A percentile compares a stretch with the other conserved stretches of the same genome.
Evolutionary conservation across 1,140 invertebrate genomes (phyloP).

Genomic region (Nasonia vitripennis): DNA sequence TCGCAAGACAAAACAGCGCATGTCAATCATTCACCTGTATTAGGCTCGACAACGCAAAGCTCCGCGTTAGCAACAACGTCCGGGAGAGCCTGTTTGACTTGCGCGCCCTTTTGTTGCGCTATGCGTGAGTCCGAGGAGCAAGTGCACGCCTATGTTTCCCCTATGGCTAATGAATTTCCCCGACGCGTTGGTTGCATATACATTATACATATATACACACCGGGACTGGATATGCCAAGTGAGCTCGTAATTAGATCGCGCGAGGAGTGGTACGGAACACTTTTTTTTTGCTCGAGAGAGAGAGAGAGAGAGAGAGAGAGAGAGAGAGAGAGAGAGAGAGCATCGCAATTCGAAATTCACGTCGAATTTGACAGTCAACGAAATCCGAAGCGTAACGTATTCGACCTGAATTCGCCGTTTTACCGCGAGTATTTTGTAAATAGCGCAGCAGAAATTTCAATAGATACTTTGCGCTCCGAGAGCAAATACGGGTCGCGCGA

Average conservation of each 20-base stretch:
- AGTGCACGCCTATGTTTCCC: conserved; percentile 49
- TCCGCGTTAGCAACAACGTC: neutral
- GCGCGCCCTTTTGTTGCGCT: conserved; percentile 61
- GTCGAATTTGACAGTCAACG: no score
- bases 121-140: conserved; percentile 53
- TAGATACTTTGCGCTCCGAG: neutral
- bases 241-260: neutral
- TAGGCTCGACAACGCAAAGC: neutral
- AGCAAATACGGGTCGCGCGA: neutral
- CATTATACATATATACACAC: neutral
- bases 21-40: conserved; percentile 32
- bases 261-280: no score
- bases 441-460: neutral
- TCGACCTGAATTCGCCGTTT: neutral
- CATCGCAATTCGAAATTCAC: no score
- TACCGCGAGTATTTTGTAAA: neutral
- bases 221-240: neutral
- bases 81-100: conserved; percentile 62
- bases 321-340: no score
- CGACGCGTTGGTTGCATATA: conserved; percentile 41
- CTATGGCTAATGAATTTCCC: conserved; percentile 63
- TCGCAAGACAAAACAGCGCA: conserved; percentile 41
- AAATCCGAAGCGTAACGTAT: neutral
- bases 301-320: no score
- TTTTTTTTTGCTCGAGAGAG: no score